A percentile compares a stretch with the other conserved stretches of the same genome.
phyloP scores from a whole-genome alignment of 2,113 vertebrate genomes.

The Daubentonia madagascariensis region DNA sequence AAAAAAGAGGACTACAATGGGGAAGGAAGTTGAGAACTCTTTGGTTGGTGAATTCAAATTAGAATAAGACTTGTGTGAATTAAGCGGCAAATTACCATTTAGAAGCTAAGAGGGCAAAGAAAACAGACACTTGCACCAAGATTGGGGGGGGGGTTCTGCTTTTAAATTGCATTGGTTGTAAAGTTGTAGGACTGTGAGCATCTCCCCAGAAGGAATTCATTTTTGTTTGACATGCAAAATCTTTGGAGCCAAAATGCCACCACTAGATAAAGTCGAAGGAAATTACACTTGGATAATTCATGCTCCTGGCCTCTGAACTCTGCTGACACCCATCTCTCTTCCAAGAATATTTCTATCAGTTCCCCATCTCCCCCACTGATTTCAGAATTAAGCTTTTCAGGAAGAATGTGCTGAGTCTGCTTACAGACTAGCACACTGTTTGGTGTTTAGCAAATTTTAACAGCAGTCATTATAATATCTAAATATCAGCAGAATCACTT shows the following conservation, averaged over 20 bases:
- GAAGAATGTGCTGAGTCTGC: background rate
- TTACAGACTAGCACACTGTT: background rate
- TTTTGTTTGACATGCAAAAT: conserved; percentile 38
- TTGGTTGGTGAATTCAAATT: conserved; percentile 16
- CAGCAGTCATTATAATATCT: background rate
- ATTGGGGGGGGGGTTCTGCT: background rate
- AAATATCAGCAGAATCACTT: background rate
- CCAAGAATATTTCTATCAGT: background rate
- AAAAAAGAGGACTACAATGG: background rate
- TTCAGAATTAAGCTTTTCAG: background rate
- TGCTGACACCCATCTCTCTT: background rate
- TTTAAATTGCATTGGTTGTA: background rate
- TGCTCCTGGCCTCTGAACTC: background rate
- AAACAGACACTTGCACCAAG: background rate
- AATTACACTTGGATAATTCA: background rate
- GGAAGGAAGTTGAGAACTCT: conserved; percentile 10
- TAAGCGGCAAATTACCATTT: background rate
- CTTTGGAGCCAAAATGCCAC: background rate
- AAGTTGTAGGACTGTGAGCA: background rate
- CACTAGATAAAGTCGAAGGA: background rate
- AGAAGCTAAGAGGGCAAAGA: conserved; percentile 20
- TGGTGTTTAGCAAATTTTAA: background rate
- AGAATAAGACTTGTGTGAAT: background rate
- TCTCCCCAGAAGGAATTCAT: background rate
- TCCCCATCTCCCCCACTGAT: background rate